phyloP scores from a whole-genome alignment of 2,797 vertebrate genomes.

The Fringilla coelebs region DNA sequence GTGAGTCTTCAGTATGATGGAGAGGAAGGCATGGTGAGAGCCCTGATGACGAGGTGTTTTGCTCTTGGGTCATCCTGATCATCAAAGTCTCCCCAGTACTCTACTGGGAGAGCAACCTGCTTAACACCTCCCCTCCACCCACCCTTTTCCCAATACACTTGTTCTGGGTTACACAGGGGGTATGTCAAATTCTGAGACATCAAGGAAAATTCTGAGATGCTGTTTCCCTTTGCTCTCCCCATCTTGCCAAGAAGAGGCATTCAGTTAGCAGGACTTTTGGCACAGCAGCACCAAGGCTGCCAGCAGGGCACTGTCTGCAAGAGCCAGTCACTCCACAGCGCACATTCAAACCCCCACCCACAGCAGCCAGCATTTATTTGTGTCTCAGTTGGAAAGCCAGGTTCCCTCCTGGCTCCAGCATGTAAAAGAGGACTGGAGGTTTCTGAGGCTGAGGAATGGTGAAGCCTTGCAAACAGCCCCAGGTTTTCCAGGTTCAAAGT shows the following conservation, averaged over 20 bases:
- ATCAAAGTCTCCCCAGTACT: not conserved
- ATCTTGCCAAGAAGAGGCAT: not conserved
- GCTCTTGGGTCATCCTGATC: not conserved
- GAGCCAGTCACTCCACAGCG: not conserved
- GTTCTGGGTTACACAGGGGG: not conserved
- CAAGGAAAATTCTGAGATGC: not conserved
- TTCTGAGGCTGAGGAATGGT: not conserved
- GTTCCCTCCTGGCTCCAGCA: not conserved
- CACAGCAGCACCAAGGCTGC: not conserved
- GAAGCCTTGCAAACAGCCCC: not conserved
- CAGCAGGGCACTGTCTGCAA: not conserved
- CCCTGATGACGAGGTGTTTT: not conserved
- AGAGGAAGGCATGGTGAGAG: accelerated
- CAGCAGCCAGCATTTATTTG: not conserved
- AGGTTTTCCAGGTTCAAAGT: not conserved
- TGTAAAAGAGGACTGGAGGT: not conserved
- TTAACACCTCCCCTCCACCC: not conserved
- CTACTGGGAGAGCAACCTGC: not conserved
- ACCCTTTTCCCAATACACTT: not conserved
- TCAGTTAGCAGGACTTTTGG: not conserved
- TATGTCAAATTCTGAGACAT: not conserved
- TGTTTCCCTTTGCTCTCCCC: not conserved
- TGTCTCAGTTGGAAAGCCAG: not conserved
- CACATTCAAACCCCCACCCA: not conserved
- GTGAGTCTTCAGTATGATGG: not conserved